These are phyloP conservation scores for Biston betularia DNA, from an alignment of 2,888 invertebrate species.

Conservation along the genomic window DNA sequence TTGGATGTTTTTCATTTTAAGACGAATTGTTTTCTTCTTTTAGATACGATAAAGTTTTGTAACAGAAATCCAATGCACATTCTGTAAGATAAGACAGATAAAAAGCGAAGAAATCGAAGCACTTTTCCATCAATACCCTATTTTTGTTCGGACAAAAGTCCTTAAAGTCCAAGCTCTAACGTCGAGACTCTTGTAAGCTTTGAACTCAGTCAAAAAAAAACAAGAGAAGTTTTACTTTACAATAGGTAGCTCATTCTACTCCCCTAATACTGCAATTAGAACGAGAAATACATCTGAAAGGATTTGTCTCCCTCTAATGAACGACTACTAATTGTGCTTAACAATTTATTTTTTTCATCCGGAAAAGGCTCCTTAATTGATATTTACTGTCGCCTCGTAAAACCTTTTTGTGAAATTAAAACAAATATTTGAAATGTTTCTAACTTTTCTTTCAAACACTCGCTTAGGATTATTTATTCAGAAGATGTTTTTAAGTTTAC, in stretches of 20 bases:
- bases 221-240: slow-evolving; percentile 63
- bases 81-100: slow-evolving; percentile 31
- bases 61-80: slow-evolving; percentile 19
- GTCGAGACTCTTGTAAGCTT: slow-evolving; percentile 63
- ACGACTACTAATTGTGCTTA: slow-evolving; percentile 68
- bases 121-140: slow-evolving; percentile 47
- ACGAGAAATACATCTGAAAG: slow-evolving; percentile 70
- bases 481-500: slow-evolving; percentile 11
- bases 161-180: slow-evolving; percentile 57
- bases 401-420: slow-evolving; percentile 63
- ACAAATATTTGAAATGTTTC: slow-evolving; percentile 57
- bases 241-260: slow-evolving; percentile 75
- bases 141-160: slow-evolving; percentile 55
- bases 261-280: slow-evolving; percentile 79
- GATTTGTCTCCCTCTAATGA: slow-evolving; percentile 80
- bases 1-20: not conserved
- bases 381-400: slow-evolving; percentile 59
- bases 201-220: slow-evolving; percentile 71
- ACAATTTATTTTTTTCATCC: slow-evolving; percentile 56
- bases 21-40: not conserved
- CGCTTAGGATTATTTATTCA: slow-evolving; percentile 26
- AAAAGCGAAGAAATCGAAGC: slow-evolving; percentile 45
- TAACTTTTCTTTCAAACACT: slow-evolving; percentile 23
- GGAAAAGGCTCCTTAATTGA: slow-evolving; percentile 64
- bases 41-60: slow-evolving; percentile 24